Base-by-base conservation (phyloP, 53 echinoderm and acorn worm genomes). In the Arbacia lixula region DNA sequence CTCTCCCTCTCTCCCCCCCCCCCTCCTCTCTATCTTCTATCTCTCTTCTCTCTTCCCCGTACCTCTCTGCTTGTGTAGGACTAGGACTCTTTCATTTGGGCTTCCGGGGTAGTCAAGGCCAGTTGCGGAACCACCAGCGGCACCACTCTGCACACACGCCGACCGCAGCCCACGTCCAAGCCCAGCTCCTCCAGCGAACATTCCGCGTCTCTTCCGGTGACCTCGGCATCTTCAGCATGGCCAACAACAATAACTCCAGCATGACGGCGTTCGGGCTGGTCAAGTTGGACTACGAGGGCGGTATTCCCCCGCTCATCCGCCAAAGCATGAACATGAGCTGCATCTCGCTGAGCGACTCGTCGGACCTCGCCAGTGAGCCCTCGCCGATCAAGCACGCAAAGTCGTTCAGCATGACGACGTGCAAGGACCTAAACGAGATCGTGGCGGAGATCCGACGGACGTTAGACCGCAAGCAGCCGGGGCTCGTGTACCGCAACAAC, bases 361-460 rank as follows among this genome's bases (percentile, higher is more conserved):
- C 94, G 17, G 94, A 90, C 71, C 87, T 94, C 65, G 71, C 87
- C 32, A 72, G 74, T 50, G 94, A 98, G 55, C 94, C 94, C 3
- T 92, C 88, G 43, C 89, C 93, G 35, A 88, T 98, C 76, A 97
- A 94, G 36, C 93, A 91, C n/a, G 98, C 98, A 2, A 88, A 92
- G 60, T 98, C 98, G 30, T 98, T 98, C 77, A 90, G 92, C 65
- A 91, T 98, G 94, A 98, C 93, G 12, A 98, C 98, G n/a, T 90
- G 86, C 53, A 98, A 98, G 68, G 94, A 87, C 25, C 84, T 98
- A 5, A 55, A 60, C 4, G 98, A 98, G 68, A 93, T 98, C 20
- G 90, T 98, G 2, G 84, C 90, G 8, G 98, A 98, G 60, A 98
- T 98, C 53, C 63, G 88, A 56, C 69, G 98, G 41, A 92, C 98